Evolutionary conservation across 2,888 invertebrate species (phyloP).

Genomic region (Lomographa bimaculata): DNA sequence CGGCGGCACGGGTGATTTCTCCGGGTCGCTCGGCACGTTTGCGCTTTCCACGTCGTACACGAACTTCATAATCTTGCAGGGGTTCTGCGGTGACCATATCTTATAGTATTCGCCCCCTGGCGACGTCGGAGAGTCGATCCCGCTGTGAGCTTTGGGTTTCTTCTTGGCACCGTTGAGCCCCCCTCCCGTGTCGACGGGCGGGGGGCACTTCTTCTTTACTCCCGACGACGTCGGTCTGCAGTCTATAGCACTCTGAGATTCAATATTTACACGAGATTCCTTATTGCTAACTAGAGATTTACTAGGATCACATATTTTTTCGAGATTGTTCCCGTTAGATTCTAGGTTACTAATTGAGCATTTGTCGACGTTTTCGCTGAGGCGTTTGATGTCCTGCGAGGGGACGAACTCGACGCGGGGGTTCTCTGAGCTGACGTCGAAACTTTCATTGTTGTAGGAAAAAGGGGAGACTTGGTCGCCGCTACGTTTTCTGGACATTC

Average conservation of each 20-base stretch:
- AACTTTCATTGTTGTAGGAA: constrained; percentile 78
- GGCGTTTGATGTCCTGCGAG: constrained; percentile 62
- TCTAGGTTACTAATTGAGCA: constrained; percentile 83
- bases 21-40: constrained; percentile 71
- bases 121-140: constrained; percentile 80
- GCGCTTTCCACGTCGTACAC: constrained; percentile 79
- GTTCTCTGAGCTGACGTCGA: constrained; percentile 77
- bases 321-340: constrained; percentile 73
- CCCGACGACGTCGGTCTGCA: constrained; percentile 70
- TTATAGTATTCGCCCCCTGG: constrained; percentile 87
- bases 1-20: constrained; percentile 88
- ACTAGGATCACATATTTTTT: constrained; percentile 78
- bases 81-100: constrained; percentile 87
- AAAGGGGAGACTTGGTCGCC: constrained; percentile 75
- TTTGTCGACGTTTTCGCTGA: constrained; percentile 79
- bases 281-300: constrained; percentile 74
- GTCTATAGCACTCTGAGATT: constrained; percentile 69
- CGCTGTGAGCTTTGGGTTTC: constrained; percentile 83
- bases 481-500: constrained; percentile 75
- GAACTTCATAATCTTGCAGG: constrained; percentile 82
- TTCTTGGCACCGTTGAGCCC: constrained; percentile 85
- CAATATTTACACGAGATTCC: constrained; percentile 76
- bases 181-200: constrained; percentile 81
- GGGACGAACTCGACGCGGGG: constrained; percentile 70
- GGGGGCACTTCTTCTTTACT: constrained; percentile 82